Conservation (phyloP, 2,797 vertebrate genomes). For the Rhinophrynus dorsalis region DNA sequence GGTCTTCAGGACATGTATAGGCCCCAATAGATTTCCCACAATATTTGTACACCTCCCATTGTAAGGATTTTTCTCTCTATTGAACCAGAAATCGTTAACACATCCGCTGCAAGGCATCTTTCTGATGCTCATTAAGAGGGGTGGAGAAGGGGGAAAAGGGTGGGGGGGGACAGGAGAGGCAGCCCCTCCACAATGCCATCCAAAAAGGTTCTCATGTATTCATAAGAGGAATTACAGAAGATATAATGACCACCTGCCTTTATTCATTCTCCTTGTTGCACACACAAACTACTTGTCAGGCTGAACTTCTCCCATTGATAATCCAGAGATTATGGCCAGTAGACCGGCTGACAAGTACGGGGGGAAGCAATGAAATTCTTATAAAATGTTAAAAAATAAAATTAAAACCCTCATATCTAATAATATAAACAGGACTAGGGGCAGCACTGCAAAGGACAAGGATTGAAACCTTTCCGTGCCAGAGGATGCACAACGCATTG, state of each 20-base stretch:
- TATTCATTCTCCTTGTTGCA: constrained; percentile 59
- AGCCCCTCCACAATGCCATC: constrained; percentile 34
- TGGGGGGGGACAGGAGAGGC: not conserved
- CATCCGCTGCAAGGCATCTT: constrained; percentile 82
- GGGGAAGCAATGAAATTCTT: constrained; percentile 1
- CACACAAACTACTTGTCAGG: constrained; percentile 55
- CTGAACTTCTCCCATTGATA: constrained; percentile 3
- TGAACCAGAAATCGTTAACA: constrained; percentile 91
- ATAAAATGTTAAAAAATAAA: not conserved
- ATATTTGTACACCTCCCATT: constrained; percentile 94
- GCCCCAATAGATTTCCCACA: constrained; percentile 89
- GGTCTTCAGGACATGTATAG: constrained; percentile 85
- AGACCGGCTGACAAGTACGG: not conserved
- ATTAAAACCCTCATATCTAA: constrained; percentile 11
- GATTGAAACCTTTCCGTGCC: too few species aligned
- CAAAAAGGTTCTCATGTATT: constrained; percentile 67
- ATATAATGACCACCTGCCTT: constrained; percentile 80
- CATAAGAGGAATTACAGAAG: constrained; percentile 72
- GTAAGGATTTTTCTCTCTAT: constrained; percentile 90
- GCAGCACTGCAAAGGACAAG: too few species aligned
- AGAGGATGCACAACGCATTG: too few species aligned
- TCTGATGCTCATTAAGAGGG: constrained; percentile 74
- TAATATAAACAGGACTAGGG: constrained; percentile 1
- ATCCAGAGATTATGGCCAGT: not conserved
- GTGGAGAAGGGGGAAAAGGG: constrained; percentile 35